Percentiles rank a stretch among this genome's conserved stretches.
Evolutionary conservation across 1,140 invertebrate species (phyloP).

Genomic region (Thrips palmi): DNA sequence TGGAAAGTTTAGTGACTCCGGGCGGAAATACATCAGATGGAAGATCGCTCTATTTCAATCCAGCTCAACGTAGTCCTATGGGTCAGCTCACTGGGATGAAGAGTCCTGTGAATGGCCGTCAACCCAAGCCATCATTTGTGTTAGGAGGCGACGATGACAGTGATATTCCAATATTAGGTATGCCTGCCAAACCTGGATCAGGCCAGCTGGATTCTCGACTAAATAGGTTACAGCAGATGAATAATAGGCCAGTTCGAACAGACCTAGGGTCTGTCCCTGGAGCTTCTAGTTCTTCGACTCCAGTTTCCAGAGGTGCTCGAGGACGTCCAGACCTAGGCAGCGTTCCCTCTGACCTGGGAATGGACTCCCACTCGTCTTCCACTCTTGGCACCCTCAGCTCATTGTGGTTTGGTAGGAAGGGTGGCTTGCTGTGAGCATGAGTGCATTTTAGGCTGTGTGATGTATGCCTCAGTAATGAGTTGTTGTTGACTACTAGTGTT

Average conservation of each 20-base stretch:
- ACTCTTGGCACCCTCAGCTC: constrained; percentile 60
- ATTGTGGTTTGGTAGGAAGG: constrained; percentile 62
- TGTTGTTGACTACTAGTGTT: too few species aligned
- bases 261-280: too few species aligned
- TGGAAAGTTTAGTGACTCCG: constrained; percentile 40
- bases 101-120: background rate
- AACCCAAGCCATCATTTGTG: background rate
- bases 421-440: constrained; percentile 44
- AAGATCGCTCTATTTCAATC: constrained; percentile 17
- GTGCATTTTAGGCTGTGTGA: too few species aligned
- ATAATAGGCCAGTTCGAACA: constrained; percentile 18
- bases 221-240: constrained; percentile 8
- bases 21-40: constrained; percentile 27
- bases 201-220: constrained; percentile 27
- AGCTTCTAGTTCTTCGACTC: too few species aligned
- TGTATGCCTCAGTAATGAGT: too few species aligned
- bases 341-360: constrained; percentile 35
- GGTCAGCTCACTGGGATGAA: constrained; percentile 4
- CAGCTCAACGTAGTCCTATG: constrained; percentile 1
- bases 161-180: constrained; percentile 21
- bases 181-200: constrained; percentile 31
- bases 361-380: constrained; percentile 27
- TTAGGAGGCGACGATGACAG: background rate
- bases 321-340: constrained; percentile 24
- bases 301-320: constrained; percentile 20